Conservation (phyloP, 1,140 invertebrate species). For the Carposina sasakii region DNA sequence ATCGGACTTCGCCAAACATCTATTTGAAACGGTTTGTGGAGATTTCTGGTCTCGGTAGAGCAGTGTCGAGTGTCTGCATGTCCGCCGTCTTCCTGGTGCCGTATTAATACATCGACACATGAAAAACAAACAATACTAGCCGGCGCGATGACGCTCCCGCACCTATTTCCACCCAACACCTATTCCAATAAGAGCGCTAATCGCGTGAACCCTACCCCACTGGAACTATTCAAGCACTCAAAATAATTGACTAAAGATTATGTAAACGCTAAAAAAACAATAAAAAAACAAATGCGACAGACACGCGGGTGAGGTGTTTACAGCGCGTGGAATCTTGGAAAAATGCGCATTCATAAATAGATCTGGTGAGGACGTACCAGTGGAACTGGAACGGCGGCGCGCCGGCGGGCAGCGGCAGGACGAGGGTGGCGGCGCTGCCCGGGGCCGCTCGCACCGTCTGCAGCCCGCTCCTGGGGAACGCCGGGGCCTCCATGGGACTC, state of each 20-base stretch:
- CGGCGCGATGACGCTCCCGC: slow-evolving; percentile 25
- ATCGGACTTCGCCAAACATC: too few species aligned
- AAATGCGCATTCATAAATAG: slow-evolving; percentile 19
- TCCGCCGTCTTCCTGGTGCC: slow-evolving; percentile 46
- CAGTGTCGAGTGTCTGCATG: slow-evolving; percentile 37
- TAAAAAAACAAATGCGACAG: slow-evolving; percentile 1
- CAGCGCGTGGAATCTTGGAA: background rate
- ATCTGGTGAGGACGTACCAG: slow-evolving; percentile 62
- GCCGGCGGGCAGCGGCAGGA: slow-evolving; percentile 42
- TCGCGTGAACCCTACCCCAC: too few species aligned
- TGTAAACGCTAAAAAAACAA: too few species aligned
- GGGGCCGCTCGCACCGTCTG: slow-evolving; percentile 41
- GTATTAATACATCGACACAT: slow-evolving; percentile 60
- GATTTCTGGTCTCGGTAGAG: too few species aligned
- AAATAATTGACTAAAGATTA: too few species aligned
- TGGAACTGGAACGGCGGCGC: slow-evolving; percentile 49
- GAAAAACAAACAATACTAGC: slow-evolving; percentile 61
- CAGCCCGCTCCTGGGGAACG: slow-evolving; percentile 36
- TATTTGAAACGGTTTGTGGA: too few species aligned
- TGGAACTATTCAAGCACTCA: too few species aligned
- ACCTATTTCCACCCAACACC: background rate
- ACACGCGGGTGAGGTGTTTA: background rate
- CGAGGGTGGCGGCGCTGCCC: slow-evolving; percentile 34
- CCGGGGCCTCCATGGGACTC: slow-evolving; percentile 43
- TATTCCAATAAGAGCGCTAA: too few species aligned